Percentiles rank a stretch among this genome's conserved stretches.
These are phyloP conservation scores for Gymnothorax reevesii DNA, from an alignment of 2,797 vertebrate genomes.

Conservation along the genomic window DNA sequence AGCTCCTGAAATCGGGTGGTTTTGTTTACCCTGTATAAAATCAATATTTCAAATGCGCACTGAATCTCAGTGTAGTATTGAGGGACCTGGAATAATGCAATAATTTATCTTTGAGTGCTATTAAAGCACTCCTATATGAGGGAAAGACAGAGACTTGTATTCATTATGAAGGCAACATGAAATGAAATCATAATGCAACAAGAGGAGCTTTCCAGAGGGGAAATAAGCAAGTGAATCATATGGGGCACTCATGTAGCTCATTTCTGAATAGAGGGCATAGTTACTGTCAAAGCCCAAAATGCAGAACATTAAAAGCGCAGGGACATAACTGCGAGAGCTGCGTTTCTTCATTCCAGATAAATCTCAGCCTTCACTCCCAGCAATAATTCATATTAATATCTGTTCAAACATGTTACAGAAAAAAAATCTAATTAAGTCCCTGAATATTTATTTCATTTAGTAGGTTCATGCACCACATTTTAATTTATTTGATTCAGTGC, in stretches of 20 bases:
- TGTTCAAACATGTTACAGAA: conserved; percentile 37
- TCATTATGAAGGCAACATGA: conserved; percentile 31
- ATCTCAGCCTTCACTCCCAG: conserved; percentile 56
- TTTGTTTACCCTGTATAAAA: not conserved
- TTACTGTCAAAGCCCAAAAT: conserved; percentile 50
- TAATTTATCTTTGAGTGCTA: not conserved
- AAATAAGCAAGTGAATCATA: not conserved
- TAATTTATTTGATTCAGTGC: conserved; percentile 54
- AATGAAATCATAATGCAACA: not conserved
- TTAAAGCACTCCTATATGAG: conserved; percentile 5
- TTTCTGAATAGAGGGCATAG: conserved; percentile 56
- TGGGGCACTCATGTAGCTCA: conserved; percentile 26
- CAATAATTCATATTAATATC: conserved; percentile 61
- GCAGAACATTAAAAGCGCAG: conserved; percentile 38
- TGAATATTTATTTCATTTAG: conserved; percentile 54
- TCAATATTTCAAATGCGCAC: not conserved
- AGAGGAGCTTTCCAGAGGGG: not conserved
- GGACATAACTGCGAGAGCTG: conserved; percentile 54
- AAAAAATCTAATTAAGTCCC: conserved; percentile 50
- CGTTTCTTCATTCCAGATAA: conserved; percentile 70
- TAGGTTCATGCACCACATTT: conserved; percentile 48
- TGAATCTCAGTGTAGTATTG: not conserved
- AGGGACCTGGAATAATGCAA: not conserved
- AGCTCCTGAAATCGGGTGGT: not conserved
- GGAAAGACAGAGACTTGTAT: conserved; percentile 39